Conservation (phyloP, 2,888 invertebrate species). For the Drosophila parthenogenetica region DNA sequence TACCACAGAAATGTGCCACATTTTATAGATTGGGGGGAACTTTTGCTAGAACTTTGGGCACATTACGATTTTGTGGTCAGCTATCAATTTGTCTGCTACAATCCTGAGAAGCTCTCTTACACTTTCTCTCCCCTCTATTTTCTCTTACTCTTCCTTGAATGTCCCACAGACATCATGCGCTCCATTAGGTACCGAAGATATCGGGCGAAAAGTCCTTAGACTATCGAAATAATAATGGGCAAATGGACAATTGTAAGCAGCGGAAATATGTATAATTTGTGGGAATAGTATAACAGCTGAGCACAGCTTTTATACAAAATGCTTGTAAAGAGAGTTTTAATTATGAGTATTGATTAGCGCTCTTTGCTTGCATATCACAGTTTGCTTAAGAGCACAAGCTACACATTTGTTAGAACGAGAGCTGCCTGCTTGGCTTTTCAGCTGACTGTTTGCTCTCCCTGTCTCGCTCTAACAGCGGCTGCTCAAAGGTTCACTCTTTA, state of each 20-base stretch:
- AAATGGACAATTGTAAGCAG: not conserved
- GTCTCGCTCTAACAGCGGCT: no score
- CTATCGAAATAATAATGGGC: conserved; percentile 8
- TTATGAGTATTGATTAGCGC: no score
- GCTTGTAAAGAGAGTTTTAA: no score
- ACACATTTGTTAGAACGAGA: no score
- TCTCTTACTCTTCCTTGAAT: not conserved
- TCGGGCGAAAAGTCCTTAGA: not conserved
- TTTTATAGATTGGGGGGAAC: conserved; percentile 1
- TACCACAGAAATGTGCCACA: conserved; percentile 47
- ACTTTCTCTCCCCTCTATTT: no score
- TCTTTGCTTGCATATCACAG: no score
- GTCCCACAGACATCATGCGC: conserved; percentile 40
- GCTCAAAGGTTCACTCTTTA: no score
- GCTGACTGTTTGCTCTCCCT: no score
- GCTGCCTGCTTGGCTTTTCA: no score
- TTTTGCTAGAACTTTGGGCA: conserved; percentile 10
- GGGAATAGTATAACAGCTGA: no score
- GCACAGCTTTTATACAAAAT: no score
- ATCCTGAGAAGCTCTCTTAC: conserved; percentile 26
- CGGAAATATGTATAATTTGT: not conserved
- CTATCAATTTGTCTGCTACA: conserved; percentile 50
- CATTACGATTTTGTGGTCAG: conserved; percentile 49
- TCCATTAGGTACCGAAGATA: conserved; percentile 40
- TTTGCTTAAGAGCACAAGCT: no score